A percentile compares a stretch with the other conserved stretches of the same genome.
Conservation (phyloP, 2,797 vertebrate species). For the Ataeniobius toweri region DNA sequence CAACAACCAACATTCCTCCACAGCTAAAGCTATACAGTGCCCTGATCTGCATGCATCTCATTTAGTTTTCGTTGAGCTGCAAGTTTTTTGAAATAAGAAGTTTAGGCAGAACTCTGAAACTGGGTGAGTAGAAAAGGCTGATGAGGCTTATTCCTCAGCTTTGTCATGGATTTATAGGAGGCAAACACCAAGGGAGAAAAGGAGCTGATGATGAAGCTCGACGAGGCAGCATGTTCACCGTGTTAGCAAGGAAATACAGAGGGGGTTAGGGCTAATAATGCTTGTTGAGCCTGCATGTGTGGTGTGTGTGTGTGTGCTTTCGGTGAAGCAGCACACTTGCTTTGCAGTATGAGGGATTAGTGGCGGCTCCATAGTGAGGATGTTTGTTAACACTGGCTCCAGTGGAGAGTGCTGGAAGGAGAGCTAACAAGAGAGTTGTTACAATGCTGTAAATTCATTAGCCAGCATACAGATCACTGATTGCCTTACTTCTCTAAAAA, state of each 20-base stretch:
- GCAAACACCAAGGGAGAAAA: slow-evolving; percentile 58
- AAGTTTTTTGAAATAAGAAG: slow-evolving; percentile 19
- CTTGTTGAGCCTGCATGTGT: slow-evolving; percentile 31
- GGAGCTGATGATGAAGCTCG: slow-evolving; percentile 64
- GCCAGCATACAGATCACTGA: not conserved
- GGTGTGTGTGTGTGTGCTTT: slow-evolving; percentile 23
- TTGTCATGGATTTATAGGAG: slow-evolving; percentile 67
- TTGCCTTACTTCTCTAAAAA: not conserved
- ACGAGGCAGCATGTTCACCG: slow-evolving; percentile 48
- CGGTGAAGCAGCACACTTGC: slow-evolving; percentile 49
- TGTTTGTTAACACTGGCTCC: slow-evolving; percentile 41
- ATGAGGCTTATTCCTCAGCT: slow-evolving; percentile 69
- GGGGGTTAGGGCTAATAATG: slow-evolving; percentile 40
- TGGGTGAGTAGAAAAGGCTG: slow-evolving; percentile 61
- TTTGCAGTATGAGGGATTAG: slow-evolving; percentile 40
- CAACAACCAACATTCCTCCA: slow-evolving; percentile 1
- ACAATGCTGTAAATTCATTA: not conserved
- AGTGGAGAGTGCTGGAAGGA: slow-evolving; percentile 26
- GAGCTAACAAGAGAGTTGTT: slow-evolving; percentile 18
- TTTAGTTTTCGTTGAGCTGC: slow-evolving; percentile 23
- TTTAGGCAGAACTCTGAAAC: slow-evolving; percentile 51
- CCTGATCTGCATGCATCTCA: slow-evolving; percentile 10
- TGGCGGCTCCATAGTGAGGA: slow-evolving; percentile 44
- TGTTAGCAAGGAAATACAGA: slow-evolving; percentile 45
- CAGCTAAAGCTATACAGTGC: not conserved